Evolutionary conservation across 2,797 vertebrate species (phyloP), one percentile per base, ranked within the genome.

Genomic region (Cuculus canorus): DNA sequence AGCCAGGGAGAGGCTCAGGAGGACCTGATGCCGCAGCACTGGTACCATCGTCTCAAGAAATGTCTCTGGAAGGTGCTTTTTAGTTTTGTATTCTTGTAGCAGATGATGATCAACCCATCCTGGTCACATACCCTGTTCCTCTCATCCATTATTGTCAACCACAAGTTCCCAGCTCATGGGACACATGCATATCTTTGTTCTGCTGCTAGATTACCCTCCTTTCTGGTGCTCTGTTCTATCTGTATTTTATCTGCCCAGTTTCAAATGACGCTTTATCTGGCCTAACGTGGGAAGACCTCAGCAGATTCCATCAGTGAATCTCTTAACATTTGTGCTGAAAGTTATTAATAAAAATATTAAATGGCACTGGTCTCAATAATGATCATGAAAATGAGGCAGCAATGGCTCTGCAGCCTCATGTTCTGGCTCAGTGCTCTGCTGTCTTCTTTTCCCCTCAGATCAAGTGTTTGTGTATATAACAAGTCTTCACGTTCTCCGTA

Each of bases 61-160:
- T 11, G 30, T 50, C 66, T 57, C 63, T 72, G 63, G 70, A 43
- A 83, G 65, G 56, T 1, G 2, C 65, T 91, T 73, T 8, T 30
- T 0, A 1, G 33, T 1, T 0, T 64, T 82, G 59, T 63, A 9
- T 53, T 69, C 41, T 45, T 50, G n/a, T 50, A 39, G 12, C 45
- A 43, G 63, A 45, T 30, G 69, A 41, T 57, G 54, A 50, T 64
- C 54, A 47, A 32, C 59, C 70, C 10, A 2, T 84, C 63, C 54
- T 54, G 88, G 37, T 61, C 16, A 3, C 23, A 9, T 5, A 7
- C 3, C 5, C 15, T 0, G 0, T 53, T 75, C 53, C 47, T 73
- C 48, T 81, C 57, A 25, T 32, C 66, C 2, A 0, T 43, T 43
- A 8, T 13, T 81, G 37, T 68, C 83, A 82, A 1, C 61, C 64